Conservation (phyloP, 2,888 invertebrate species). For the Campoplex nolae region DNA sequence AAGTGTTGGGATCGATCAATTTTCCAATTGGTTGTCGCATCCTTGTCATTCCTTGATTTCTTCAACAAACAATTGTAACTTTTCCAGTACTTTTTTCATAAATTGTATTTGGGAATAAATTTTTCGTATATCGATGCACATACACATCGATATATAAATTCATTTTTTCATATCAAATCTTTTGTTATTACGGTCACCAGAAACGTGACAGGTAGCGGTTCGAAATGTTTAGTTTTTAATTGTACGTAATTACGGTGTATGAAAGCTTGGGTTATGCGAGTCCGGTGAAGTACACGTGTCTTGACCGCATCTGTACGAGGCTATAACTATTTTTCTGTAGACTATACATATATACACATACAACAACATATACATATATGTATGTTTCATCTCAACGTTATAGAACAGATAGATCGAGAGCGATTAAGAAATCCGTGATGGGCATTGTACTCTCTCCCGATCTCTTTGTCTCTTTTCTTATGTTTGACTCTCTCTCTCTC, state of each 20-base stretch:
- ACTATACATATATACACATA: background rate
- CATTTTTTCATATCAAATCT: background rate
- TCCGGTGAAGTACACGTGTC: conserved; percentile 1
- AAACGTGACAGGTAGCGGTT: background rate
- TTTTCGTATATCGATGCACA: background rate
- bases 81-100: background rate
- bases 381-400: conserved; percentile 70
- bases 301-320: conserved; percentile 1
- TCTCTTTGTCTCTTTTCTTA: conserved; percentile 25
- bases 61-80: background rate
- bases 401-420: conserved; percentile 81
- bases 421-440: conserved; percentile 84
- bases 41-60: background rate
- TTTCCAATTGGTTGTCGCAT: background rate
- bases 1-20: background rate
- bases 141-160: background rate
- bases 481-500: conserved; percentile 37
- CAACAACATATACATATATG: background rate
- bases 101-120: background rate
- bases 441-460: conserved; percentile 79
- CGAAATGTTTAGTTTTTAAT: conserved; percentile 13
- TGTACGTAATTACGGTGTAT: conserved; percentile 17
- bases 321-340: conserved; percentile 14
- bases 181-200: background rate
- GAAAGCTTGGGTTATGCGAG: background rate